These are phyloP conservation scores for Psephotus haematonotus DNA, from an alignment of 2,113 vertebrate genomes.

Conservation along the genomic window DNA sequence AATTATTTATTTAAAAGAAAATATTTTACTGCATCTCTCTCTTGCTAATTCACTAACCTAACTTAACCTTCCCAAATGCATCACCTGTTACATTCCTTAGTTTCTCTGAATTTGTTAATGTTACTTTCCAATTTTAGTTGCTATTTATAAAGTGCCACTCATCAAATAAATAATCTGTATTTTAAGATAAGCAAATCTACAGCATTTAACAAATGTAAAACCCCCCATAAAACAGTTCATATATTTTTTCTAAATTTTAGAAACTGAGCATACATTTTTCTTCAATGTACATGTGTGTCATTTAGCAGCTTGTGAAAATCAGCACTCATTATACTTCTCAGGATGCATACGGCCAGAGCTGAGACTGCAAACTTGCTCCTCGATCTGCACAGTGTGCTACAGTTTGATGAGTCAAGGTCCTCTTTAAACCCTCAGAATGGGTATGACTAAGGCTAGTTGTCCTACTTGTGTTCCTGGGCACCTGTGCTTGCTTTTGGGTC, in stretches of 20 bases:
- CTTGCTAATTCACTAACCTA: background rate
- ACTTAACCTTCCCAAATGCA: background rate
- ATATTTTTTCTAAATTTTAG: background rate
- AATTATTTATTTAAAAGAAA: background rate
- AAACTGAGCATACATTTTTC: background rate
- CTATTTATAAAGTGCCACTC: background rate
- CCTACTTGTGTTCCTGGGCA: background rate
- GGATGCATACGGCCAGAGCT: rapidly evolving
- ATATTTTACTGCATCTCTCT: rapidly evolving
- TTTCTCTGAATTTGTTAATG: background rate
- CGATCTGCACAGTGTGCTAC: background rate
- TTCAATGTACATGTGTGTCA: background rate
- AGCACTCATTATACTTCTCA: background rate
- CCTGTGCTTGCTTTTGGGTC: background rate
- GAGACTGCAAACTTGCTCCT: background rate
- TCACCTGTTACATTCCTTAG: background rate
- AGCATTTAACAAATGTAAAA: background rate
- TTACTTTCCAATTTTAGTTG: background rate
- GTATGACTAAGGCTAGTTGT: background rate
- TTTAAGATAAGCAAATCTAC: background rate
- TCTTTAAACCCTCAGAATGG: background rate
- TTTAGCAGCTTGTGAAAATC: background rate
- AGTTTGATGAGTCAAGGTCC: background rate
- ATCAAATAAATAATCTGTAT: background rate
- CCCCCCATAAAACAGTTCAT: rapidly evolving